These are phyloP conservation scores for Drosophila maculinotata DNA, from an alignment of 2,888 invertebrate species.

Conservation along the genomic window DNA sequence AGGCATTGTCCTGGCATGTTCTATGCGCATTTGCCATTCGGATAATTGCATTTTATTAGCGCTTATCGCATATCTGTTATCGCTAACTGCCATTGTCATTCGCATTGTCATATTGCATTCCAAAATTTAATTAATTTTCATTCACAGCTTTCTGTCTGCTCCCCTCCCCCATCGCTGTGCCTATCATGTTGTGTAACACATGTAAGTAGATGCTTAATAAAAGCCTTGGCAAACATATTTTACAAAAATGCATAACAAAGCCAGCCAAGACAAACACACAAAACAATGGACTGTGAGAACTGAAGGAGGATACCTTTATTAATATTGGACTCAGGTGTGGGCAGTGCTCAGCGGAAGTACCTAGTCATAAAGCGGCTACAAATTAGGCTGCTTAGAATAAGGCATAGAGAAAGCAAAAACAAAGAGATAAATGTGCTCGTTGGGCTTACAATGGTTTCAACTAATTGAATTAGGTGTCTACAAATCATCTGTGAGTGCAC, in stretches of 20 bases:
- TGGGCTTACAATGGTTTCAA: conserved; percentile 42
- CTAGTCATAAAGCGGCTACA: conserved; percentile 31
- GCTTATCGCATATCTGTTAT: conserved; percentile 66
- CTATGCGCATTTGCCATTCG: conserved; percentile 29
- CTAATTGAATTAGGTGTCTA: conserved; percentile 32
- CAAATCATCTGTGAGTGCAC: not conserved
- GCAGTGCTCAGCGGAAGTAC: conserved; percentile 30
- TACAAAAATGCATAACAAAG: conserved; percentile 28
- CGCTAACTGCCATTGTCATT: conserved; percentile 34
- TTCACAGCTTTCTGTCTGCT: conserved; percentile 5
- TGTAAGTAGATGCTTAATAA: conserved; percentile 40
- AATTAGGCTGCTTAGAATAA: conserved; percentile 26
- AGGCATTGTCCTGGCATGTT: conserved; percentile 40
- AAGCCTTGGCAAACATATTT: conserved; percentile 18
- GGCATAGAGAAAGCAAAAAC: conserved; percentile 10
- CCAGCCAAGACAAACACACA: conserved; percentile 28
- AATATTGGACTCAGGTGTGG: conserved; percentile 61
- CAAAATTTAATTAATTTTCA: conserved; percentile 52
- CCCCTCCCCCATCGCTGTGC: too few species aligned
- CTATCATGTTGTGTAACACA: conserved; percentile 17
- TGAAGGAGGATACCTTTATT: conserved; percentile 2
- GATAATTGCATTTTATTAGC: conserved; percentile 75
- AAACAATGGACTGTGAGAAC: conserved; percentile 16
- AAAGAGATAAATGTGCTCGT: conserved; percentile 59
- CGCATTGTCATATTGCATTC: conserved; percentile 36